Evolutionary conservation across 2,113 vertebrate genomes (phyloP), one percentile per base, ranked within the genome.

Genomic region (Psettodes erumei): DNA sequence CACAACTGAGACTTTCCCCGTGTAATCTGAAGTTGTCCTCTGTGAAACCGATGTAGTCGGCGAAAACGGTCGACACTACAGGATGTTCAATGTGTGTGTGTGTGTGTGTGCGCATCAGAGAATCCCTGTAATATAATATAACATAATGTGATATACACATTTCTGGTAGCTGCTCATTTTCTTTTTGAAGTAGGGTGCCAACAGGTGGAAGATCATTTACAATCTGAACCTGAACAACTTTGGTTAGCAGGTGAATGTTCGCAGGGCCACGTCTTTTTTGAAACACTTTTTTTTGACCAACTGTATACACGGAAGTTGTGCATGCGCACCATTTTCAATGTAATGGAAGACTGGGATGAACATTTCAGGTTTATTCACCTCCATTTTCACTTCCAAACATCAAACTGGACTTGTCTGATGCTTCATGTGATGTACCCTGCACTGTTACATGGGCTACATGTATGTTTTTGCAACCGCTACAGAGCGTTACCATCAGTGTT

Each of bases 21-120:
- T 32, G 16, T 35, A 58, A 23, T 3, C 4, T 42, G 23, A 54
- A 30, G 5, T 27, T 37, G 47, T 58, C 13, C 5, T 37, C 5
- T 42, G 27, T 53, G 54, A 65, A 75, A 55, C 3, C 15, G 21
- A 66, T 28, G 30, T 25, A 74, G 8, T 54, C 23, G 45, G 32
- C 12, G 18, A 67, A 62, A 68, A 56, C 19, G 7, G 2, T 25
- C 23, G 69, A 10, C 21, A 25, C 23, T 25, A 50, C 43, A 47
- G 43, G 43, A 47, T 47, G 6, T 47, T 19, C 7, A n/a, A 47
- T n/a, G 43, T 47, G 5, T 19, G 42, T 8, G 45, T 48, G n/a
- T 21, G n/a, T 72, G 15, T 32, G 19, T 61, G 45, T 63, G 32
- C 8, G 43, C 9, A 21, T 11, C n/a, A 48, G 45, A n/a, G 53